These are phyloP conservation scores for Gallinago media DNA, from an alignment of 2,113 vertebrate genomes.

Conservation along the genomic window DNA sequence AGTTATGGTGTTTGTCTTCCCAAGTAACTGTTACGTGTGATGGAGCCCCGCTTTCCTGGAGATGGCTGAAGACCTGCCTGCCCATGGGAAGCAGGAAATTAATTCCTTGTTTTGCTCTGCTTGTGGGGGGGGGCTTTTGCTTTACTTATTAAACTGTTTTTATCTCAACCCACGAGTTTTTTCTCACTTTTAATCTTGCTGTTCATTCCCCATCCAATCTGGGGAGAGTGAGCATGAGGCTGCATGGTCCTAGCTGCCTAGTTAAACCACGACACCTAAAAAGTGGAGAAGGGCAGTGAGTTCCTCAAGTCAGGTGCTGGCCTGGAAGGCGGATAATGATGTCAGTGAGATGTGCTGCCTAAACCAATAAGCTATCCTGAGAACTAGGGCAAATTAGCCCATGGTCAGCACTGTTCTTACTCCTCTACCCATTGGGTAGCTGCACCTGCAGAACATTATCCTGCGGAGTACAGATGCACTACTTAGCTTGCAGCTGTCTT, in stretches of 20 bases:
- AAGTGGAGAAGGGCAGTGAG: rapidly evolving
- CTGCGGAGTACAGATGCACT: neutral
- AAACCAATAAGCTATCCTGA: neutral
- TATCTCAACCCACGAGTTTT: neutral
- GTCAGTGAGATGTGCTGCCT: neutral
- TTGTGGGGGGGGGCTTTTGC: neutral
- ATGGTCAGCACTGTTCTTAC: neutral
- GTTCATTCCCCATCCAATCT: neutral
- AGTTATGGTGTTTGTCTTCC: neutral
- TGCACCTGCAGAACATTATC: neutral
- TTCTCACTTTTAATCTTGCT: neutral
- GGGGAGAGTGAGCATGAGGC: neutral
- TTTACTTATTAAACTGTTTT: neutral
- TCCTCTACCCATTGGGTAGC: neutral
- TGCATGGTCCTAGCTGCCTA: neutral
- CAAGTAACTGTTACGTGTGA: neutral
- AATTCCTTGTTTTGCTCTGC: neutral
- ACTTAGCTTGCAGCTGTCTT: neutral
- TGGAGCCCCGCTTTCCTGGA: neutral
- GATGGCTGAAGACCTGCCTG: neutral
- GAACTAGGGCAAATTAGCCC: neutral
- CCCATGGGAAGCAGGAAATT: neutral
- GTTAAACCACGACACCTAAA: neutral
- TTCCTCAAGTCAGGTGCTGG: neutral
- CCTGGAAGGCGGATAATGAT: neutral